phyloP scores from a whole-genome alignment of 2,113 vertebrate genomes.

The Lepus timidus region DNA sequence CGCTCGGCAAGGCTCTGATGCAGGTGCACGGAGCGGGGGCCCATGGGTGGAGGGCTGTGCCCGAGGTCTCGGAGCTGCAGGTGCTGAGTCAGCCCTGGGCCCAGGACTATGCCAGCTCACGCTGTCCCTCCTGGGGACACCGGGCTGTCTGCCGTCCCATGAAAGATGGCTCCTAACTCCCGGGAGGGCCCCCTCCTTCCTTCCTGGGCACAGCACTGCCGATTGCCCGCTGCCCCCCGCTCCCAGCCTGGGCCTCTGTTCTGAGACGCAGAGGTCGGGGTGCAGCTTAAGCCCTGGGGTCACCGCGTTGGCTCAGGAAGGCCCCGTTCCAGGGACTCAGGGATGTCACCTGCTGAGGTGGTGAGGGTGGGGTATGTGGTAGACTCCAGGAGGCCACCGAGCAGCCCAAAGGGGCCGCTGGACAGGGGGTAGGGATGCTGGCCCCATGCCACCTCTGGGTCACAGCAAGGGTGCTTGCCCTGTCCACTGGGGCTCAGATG shows the following conservation, averaged over 20 bases:
- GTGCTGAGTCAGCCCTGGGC: background rate
- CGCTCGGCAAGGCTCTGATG: background rate
- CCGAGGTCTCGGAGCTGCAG: background rate
- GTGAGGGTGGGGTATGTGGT: too few relatives aligned
- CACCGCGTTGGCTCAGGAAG: background rate
- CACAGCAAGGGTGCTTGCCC: background rate
- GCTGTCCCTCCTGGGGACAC: background rate
- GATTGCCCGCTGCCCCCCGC: background rate
- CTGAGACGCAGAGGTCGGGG: background rate
- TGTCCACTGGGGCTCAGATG: background rate
- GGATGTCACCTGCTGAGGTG: background rate
- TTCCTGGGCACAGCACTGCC: background rate
- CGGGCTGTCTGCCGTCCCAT: background rate
- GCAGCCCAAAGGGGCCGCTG: too few relatives aligned
- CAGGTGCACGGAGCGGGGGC: background rate
- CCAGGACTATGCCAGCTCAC: background rate
- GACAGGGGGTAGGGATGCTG: too few relatives aligned
- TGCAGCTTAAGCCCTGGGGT: background rate
- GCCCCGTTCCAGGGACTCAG: background rate
- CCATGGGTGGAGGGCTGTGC: background rate
- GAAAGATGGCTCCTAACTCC: fast-evolving
- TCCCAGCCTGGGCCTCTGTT: background rate
- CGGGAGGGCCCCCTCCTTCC: background rate
- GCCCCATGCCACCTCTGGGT: background rate
- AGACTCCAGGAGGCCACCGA: background rate